Evolutionary conservation across 2,113 vertebrate species (phyloP), one percentile per base, ranked within the genome.

Genomic region (Beaufortia kweichowensis): DNA sequence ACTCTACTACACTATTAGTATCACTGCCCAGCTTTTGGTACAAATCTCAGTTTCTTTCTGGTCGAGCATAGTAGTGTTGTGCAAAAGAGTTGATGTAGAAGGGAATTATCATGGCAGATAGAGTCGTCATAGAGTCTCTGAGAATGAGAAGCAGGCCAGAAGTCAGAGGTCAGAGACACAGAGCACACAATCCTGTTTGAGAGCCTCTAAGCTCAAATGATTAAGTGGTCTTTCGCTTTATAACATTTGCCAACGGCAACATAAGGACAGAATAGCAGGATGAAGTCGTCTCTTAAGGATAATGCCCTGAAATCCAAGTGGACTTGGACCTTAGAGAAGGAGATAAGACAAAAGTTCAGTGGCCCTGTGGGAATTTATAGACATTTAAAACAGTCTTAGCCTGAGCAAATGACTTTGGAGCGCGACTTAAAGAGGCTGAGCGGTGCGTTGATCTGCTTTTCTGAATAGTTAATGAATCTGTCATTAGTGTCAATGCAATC

Each of bases 201-300:
- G 41, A 35, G 17, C 46, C 29, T 48, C 33, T 78, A 53, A 78
- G 76, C 76, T 78, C 17, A 41, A 50, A 60, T 71, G 41, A 63
- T 75, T 85, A 83, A 90, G 86, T 82, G 76, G 74, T 28, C 67
- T 50, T 86, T 79, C 80, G 80, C 83, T 76, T 75, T 75, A 77
- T 79, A 86, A 86, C 85, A 83, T 87, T 86, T 84, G 85, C 75
- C 75, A 75, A 55, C 55, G 71, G 70, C 76, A 75, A 69, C 85
- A 85, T 72, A 61, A 82, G 81, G 83, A 80, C 75, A 82, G 76
- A 43, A 68, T 70, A 19, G 53, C 81, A 59, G 86, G 83, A 84
- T 89, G 82, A 91, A 82, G 81, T 78, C 74, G 84, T 88, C 86
- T 85, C 83, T 80, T 80, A 74, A 77, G 86, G 91, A 90, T 91